These are phyloP conservation scores for Nebria ingens DNA, from an alignment of 1,140 invertebrate species.

Conservation along the genomic window DNA sequence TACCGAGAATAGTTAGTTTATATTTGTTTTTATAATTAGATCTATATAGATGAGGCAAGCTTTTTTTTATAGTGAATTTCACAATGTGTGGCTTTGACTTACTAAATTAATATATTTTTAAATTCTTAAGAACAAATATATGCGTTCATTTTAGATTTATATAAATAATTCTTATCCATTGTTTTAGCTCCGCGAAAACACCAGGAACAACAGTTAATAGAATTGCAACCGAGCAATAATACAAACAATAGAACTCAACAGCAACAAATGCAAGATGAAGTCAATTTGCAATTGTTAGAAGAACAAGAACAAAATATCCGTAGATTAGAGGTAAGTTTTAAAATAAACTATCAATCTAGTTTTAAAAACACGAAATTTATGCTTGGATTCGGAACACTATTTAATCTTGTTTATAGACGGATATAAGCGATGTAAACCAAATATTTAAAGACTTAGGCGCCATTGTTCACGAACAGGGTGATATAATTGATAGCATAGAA, in stretches of 20 bases:
- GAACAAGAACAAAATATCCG: constrained; percentile 84
- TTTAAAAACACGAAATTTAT: too few species aligned
- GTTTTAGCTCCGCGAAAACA: background rate
- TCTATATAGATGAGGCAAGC: too few species aligned
- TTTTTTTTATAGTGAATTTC: too few species aligned
- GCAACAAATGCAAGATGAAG: constrained; percentile 75
- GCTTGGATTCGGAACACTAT: too few species aligned
- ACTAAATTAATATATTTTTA: too few species aligned
- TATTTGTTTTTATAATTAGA: too few species aligned
- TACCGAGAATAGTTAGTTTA: too few species aligned
- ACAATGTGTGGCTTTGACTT: too few species aligned
- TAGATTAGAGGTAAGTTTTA: constrained; percentile 72
- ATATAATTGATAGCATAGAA: constrained; percentile 94
- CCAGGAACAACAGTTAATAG: constrained; percentile 48
- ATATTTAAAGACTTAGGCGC: constrained; percentile 97
- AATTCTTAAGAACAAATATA: too few species aligned
- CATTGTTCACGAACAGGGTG: constrained; percentile 95
- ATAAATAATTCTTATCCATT: background rate
- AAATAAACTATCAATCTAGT: background rate
- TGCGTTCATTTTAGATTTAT: too few species aligned
- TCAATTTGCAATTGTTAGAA: constrained; percentile 72
- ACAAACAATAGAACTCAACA: constrained; percentile 45
- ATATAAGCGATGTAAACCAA: constrained; percentile 93
- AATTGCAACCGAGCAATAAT: constrained; percentile 46
- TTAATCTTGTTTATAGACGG: constrained; percentile 62